Percentiles rank a stretch among this genome's conserved stretches.
phyloP scores from a whole-genome alignment of 2,888 invertebrate species.

The Xylocampa areola region DNA sequence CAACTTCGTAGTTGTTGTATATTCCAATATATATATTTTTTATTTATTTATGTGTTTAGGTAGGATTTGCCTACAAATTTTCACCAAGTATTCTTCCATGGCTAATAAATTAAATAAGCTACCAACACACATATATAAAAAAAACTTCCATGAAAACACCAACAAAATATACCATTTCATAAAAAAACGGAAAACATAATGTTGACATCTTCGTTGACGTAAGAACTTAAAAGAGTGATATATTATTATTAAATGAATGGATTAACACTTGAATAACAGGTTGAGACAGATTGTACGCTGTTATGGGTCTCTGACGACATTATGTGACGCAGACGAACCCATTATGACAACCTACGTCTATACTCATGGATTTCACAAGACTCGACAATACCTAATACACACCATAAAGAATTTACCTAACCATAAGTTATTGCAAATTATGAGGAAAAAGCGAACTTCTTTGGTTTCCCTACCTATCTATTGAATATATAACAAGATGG shows the following conservation, averaged over 20 bases:
- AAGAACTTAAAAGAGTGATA: slow-evolving; percentile 14
- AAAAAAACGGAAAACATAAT: slow-evolving; percentile 20
- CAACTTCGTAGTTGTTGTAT: no score
- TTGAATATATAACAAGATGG: no score
- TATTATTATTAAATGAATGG: slow-evolving; percentile 8
- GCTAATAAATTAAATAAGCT: neutral
- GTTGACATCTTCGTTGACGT: slow-evolving; percentile 32
- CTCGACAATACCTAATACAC: slow-evolving; percentile 28
- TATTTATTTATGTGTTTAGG: no score
- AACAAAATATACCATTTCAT: neutral
- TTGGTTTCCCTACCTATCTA: no score
- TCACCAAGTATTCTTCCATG: slow-evolving; percentile 7
- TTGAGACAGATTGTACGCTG: slow-evolving; percentile 16
- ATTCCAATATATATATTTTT: no score
- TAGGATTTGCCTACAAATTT: no score
- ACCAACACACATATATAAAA: no score
- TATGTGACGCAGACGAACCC: slow-evolving; percentile 33
- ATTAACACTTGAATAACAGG: slow-evolving; percentile 27
- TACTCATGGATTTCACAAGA: slow-evolving; percentile 25
- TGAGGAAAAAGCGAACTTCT: no score
- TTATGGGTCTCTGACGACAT: slow-evolving; percentile 34
- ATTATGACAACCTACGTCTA: slow-evolving; percentile 21
- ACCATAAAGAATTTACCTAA: slow-evolving; percentile 28
- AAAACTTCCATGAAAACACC: slow-evolving; percentile 8
- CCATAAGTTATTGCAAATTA: neutral